Evolutionary conservation across 2,113 vertebrate genomes (phyloP).

Genomic region (Chionomys nivalis): DNA sequence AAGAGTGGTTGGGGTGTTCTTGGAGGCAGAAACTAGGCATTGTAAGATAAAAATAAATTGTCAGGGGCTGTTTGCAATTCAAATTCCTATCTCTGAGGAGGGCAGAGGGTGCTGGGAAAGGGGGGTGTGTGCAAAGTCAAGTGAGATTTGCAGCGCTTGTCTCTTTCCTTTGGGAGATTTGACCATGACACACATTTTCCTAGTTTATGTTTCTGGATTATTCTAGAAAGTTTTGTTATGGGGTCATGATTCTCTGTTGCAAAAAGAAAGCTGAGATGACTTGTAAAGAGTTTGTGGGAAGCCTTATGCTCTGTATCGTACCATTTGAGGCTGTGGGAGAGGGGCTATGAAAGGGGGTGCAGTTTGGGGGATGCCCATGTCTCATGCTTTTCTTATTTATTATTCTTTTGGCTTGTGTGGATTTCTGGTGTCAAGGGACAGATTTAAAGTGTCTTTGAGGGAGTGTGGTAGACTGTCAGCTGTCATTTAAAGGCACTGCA

Average conservation of each 20-base stretch:
- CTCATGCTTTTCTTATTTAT: neutral
- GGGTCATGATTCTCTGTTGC: conserved; percentile 12
- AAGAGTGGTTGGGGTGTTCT: conserved; percentile 67
- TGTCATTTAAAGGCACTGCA: conserved; percentile 16
- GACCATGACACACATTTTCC: neutral
- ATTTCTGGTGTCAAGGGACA: conserved; percentile 45
- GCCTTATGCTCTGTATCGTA: neutral
- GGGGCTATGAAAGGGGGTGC: neutral
- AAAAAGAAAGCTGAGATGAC: conserved; percentile 32
- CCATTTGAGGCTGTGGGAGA: neutral
- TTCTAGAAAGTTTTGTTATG: conserved; percentile 29
- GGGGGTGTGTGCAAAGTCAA: neutral
- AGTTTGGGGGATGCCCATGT: neutral
- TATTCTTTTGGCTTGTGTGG: conserved; percentile 1
- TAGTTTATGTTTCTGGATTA: conserved; percentile 22
- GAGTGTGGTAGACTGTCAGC: neutral
- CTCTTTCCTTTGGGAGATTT: conserved; percentile 41
- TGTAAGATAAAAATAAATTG: conserved; percentile 80
- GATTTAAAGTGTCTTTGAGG: neutral
- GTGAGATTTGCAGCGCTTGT: neutral
- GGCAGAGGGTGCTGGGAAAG: conserved; percentile 59
- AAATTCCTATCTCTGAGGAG: conserved; percentile 63
- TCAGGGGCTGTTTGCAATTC: conserved; percentile 71
- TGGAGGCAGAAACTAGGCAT: conserved; percentile 71
- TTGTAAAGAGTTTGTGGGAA: conserved; percentile 19